phyloP scores from a whole-genome alignment of 2,888 invertebrate species.

The Diplazon laetatorius region DNA sequence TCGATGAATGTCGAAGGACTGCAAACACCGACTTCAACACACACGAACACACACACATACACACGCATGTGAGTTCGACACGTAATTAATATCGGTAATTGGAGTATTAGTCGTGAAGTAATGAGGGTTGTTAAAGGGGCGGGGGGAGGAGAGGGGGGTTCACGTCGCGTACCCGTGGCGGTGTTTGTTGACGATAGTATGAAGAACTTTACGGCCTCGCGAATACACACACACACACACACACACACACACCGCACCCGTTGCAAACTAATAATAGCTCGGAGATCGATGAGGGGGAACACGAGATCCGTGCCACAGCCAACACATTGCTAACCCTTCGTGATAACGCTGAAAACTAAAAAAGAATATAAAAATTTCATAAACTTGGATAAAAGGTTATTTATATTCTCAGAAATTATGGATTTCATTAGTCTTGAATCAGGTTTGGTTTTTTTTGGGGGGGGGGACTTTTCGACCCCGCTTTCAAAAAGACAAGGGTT shows the following conservation, averaged over 20 bases:
- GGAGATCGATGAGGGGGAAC: slow-evolving; percentile 22
- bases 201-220: slow-evolving; percentile 1
- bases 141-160: too few species aligned
- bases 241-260: too few species aligned
- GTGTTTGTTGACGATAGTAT: slow-evolving; percentile 28
- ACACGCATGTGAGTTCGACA: not conserved
- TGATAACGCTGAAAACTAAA: not conserved
- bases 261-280: slow-evolving; percentile 47
- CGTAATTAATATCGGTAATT: slow-evolving; percentile 4
- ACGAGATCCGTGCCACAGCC: not conserved
- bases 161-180: too few species aligned
- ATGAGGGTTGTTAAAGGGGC: too few species aligned
- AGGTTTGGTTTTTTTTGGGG: too few species aligned
- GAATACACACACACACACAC: too few species aligned
- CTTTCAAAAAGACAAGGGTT: too few species aligned
- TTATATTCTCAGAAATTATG: too few species aligned
- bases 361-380: too few species aligned
- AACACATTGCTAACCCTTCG: not conserved
- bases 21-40: not conserved
- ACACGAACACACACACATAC: not conserved
- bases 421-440: too few species aligned
- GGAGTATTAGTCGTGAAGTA: slow-evolving; percentile 27
- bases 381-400: too few species aligned
- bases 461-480: too few species aligned
- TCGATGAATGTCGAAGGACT: not conserved